Evolutionary conservation across 2,797 vertebrate genomes (phyloP).

Genomic region (Brachyalestes nurse): DNA sequence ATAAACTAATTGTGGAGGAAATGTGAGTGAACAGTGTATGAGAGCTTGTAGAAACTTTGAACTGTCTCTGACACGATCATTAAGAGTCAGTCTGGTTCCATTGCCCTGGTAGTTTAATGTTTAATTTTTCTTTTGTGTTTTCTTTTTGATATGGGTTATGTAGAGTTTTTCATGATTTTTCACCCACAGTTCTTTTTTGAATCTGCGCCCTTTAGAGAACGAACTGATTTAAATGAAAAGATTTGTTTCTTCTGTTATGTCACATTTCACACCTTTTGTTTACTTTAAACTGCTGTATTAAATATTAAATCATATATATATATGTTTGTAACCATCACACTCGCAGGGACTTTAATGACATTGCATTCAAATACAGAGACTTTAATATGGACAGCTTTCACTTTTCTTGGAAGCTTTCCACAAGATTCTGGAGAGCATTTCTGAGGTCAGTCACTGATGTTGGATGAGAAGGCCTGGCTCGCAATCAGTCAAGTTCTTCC

Average conservation of each 20-base stretch:
- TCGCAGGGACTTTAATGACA: too few relatives aligned
- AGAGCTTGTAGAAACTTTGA: not conserved
- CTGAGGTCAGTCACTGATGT: too few relatives aligned
- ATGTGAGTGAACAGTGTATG: not conserved
- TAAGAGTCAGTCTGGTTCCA: constrained; percentile 1
- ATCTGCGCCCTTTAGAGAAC: constrained; percentile 19
- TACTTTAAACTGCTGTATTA: constrained; percentile 55
- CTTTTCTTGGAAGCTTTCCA: too few relatives aligned
- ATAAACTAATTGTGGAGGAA: not conserved
- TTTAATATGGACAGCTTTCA: too few relatives aligned
- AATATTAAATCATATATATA: constrained; percentile 55
- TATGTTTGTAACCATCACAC: too few relatives aligned
- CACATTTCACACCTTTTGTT: constrained; percentile 61
- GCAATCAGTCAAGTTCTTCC: too few relatives aligned
- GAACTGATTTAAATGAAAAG: constrained; percentile 3
- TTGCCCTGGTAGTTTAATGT: constrained; percentile 4
- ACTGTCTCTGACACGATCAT: not conserved
- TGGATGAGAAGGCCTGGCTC: too few relatives aligned
- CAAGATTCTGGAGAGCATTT: too few relatives aligned
- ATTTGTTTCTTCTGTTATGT: constrained; percentile 50
- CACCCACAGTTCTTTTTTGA: constrained; percentile 50
- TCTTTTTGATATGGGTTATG: constrained; percentile 12
- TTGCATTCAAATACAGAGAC: too few relatives aligned
- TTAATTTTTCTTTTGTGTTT: constrained; percentile 11
- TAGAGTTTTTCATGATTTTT: constrained; percentile 37